A percentile compares a stretch with the other conserved stretches of the same genome.
These are phyloP conservation scores for Lepidocyrtinus sp. DNA, from an alignment of 2,888 invertebrate species.

Conservation along the genomic window DNA sequence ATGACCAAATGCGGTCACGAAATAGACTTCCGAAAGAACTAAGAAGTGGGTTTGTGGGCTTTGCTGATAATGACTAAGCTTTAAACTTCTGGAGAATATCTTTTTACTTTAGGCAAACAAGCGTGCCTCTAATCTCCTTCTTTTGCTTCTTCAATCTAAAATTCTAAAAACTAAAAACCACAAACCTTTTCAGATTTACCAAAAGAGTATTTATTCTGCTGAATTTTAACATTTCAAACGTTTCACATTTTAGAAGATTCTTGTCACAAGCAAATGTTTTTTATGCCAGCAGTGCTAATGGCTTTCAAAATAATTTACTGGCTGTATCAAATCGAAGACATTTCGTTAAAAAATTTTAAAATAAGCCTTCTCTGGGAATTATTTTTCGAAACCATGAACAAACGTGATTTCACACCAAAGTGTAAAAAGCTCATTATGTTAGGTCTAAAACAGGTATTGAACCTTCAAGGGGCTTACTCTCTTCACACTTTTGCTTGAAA, in stretches of 20 bases:
- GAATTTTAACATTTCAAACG: too few relatives aligned
- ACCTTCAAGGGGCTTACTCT: too few relatives aligned
- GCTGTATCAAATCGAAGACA: not conserved
- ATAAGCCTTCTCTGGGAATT: too few relatives aligned
- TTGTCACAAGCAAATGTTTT: too few relatives aligned
- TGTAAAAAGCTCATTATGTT: not conserved
- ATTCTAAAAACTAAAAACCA: too few relatives aligned
- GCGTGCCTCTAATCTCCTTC: conserved; percentile 22
- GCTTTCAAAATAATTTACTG: not conserved
- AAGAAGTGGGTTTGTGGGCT: not conserved
- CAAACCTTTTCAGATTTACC: not conserved
- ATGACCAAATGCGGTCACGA: conserved; percentile 8
- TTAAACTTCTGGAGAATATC: conserved; percentile 33
- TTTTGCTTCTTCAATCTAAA: conserved; percentile 4
- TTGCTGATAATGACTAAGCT: not conserved
- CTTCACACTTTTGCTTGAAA: too few relatives aligned
- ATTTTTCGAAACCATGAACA: not conserved
- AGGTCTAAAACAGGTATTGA: too few relatives aligned
- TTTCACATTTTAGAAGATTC: too few relatives aligned
- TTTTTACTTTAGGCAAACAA: conserved; percentile 17
- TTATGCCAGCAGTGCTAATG: not conserved
- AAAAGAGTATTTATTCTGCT: too few relatives aligned
- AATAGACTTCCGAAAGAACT: conserved; percentile 26
- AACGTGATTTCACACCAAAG: not conserved
- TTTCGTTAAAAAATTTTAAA: too few relatives aligned